These are phyloP conservation scores for Takifugu flavidus DNA, from an alignment of 2,113 vertebrate species.

Conservation along the genomic window DNA sequence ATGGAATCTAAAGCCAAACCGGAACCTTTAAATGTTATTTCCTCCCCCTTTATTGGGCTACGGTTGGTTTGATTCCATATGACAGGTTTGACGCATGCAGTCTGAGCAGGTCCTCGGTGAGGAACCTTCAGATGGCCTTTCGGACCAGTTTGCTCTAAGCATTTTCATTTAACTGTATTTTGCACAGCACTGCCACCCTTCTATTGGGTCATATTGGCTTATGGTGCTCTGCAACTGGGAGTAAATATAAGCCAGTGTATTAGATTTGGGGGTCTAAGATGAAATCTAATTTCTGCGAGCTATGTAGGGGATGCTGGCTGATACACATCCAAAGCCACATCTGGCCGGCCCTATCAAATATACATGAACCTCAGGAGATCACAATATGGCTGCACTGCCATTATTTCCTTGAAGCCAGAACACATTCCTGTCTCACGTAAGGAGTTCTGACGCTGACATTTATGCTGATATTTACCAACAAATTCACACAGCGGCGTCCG, in stretches of 20 bases:
- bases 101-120: constrained; percentile 10
- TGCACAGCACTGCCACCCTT: constrained; percentile 34
- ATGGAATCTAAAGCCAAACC: constrained; percentile 3
- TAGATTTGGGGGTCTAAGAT: constrained; percentile 65
- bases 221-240: constrained; percentile 63
- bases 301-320: constrained; percentile 52
- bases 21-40: constrained; percentile 9
- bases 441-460: constrained; percentile 26
- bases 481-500: constrained; percentile 22
- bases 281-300: constrained; percentile 70
- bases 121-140: constrained; percentile 32
- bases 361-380: constrained; percentile 58
- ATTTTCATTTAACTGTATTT: constrained; percentile 66
- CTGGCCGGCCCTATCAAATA: constrained; percentile 66
- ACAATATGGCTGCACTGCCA: constrained; percentile 37
- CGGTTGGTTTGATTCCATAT: constrained; percentile 1
- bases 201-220: constrained; percentile 66
- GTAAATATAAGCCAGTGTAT: constrained; percentile 72
- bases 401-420: constrained; percentile 33
- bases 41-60: background rate
- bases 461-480: constrained; percentile 49
- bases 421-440: constrained; percentile 19
- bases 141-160: constrained; percentile 59
- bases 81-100: constrained; percentile 5
- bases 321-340: constrained; percentile 65